Base-by-base conservation (phyloP, 2,888 invertebrate species). In the Euzophera pinguis region DNA sequence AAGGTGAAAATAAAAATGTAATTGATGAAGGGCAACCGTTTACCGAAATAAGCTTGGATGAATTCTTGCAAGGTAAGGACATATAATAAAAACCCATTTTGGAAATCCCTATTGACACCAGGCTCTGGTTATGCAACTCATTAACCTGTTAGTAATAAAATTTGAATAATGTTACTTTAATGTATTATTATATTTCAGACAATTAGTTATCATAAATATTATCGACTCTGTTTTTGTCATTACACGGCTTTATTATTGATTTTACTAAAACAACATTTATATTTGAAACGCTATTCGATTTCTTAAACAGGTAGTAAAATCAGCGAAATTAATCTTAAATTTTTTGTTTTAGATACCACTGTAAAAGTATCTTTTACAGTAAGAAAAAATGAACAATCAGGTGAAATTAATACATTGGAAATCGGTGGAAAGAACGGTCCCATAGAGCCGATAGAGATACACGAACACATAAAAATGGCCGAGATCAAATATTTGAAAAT, bases 401-500 rank as follows among this genome's bases (percentile, higher is more conserved):
- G 34, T 10, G 16, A 47, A 47, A 35, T 9, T 16, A 32, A 35
- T 14, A 43, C 9, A 8, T 3, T 43, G 12, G 29, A 43, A 43
- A 29, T 43, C 17, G 13, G 13, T 13, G 29, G 43, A 6, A 10
- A 34, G 5, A 47, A 12, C 8, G 14, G 34, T 10, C 10, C 14
- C 4, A 37, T 22, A 17, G 8, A 22, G 10, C n/a, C 35, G 8
- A 48, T 9, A 22, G 47, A 43, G 8, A 43, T 43, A 29, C 37
- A 48, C 8, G 38, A 38, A 38, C 12, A 38, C 13, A 22, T 27
- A 42, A 7, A 54, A 14, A 35, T 55, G 27, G 47, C 54, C 8
- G 38, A 53, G n/a, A 47, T 60, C 27, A 45, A 47, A 52, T 51
- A 49, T 27, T 37, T 60, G 9, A 41, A 55, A 39, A 47, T 60